These are phyloP conservation scores for Nothobranchius furzeri DNA, from an alignment of 2,113 vertebrate species.

Conservation along the genomic window DNA sequence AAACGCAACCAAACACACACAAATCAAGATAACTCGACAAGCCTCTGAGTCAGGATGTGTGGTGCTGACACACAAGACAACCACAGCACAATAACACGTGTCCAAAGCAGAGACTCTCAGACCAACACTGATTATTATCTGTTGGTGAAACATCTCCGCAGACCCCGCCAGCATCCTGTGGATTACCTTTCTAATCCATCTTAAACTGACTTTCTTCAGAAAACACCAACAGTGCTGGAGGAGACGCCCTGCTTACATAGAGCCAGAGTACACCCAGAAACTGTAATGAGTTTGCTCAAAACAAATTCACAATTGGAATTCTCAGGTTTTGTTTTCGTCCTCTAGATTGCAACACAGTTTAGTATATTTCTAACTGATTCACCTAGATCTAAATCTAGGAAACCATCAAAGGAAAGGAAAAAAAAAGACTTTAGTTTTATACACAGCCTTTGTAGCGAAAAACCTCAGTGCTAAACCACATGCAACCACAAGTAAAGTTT, in stretches of 20 bases:
- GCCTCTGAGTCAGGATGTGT: neutral
- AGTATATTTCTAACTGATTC: no score
- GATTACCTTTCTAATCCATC: neutral
- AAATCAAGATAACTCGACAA: neutral
- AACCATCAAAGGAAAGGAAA: no score
- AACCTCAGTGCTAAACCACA: no score
- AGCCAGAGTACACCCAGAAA: neutral
- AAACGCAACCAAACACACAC: neutral
- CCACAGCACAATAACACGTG: neutral
- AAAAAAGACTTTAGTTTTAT: no score
- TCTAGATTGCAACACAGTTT: no score
- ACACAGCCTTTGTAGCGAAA: no score
- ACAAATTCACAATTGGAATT: neutral
- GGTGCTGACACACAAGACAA: neutral
- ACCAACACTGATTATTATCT: neutral
- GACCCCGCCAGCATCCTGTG: conserved; percentile 11
- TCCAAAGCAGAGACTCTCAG: neutral
- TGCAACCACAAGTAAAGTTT: no score
- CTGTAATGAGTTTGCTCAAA: neutral
- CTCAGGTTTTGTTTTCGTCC: no score
- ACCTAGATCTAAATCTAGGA: no score
- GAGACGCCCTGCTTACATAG: neutral
- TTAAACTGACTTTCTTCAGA: neutral
- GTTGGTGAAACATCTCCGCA: neutral
- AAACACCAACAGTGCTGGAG: neutral